Evolutionary conservation across 1,140 invertebrate genomes (phyloP), one percentile per base, ranked within the genome.

Genomic region (Listronotus oregonensis): DNA sequence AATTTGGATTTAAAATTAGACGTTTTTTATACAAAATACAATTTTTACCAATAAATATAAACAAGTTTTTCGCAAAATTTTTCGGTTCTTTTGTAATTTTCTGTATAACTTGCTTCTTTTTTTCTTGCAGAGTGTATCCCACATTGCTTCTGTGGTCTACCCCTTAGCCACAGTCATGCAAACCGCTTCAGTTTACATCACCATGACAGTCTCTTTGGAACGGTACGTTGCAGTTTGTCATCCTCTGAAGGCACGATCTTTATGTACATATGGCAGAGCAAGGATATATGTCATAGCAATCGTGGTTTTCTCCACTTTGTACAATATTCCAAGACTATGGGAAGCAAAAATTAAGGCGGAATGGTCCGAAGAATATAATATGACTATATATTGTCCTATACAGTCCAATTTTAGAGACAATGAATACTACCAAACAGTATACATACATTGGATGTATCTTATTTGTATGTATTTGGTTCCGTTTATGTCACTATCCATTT

Each of bases 101-200:
- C n/a, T n/a, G n/a, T n/a, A n/a, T n/a, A n/a, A n/a, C n/a, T n/a
- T n/a, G n/a, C n/a, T n/a, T n/a, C n/a, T n/a, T n/a, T 27, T 37
- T 55, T 12, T 49, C 44, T 60, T 66, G 34, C 34, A 66, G 66
- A 64, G 82, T 94, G 39, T 93, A 90, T 78, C 92, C 92, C 88
- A 88, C 67, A 86, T 95, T 65, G 91, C 93, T 12, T 88, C 88
- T 1, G 87, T 89, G 64, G 84, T 94, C 5, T 98, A 93, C 78
- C 95, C 95, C 0, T 78, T 97, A 11, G 93, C 91, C 0, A 86
- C 93, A 72, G 91, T 91, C 6, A 91, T 93, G 12, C 95, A 94
- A 78, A 96, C 95, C 40, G 94, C 93, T 31, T 95, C 94, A 14
- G 93, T 97, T 46, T 99, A 97, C 82, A 85, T 97, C 67, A 98